phyloP scores from a whole-genome alignment of 2,113 vertebrate genomes.

The Phaethon lepturus region DNA sequence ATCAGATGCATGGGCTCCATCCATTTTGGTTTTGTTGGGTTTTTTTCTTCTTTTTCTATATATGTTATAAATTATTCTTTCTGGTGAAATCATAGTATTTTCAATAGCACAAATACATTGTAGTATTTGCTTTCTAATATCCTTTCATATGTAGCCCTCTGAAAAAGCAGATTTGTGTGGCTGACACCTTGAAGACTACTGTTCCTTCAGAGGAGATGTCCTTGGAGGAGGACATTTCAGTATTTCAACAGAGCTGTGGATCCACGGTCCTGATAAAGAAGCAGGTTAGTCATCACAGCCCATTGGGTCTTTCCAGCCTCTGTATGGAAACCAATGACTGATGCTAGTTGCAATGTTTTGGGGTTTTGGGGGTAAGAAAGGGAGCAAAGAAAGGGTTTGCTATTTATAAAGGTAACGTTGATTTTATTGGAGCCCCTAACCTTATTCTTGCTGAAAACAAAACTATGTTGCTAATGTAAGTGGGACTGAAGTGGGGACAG shows the following conservation, averaged over 20 bases:
- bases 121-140: background rate
- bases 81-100: background rate
- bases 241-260: background rate
- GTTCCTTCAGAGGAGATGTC: background rate
- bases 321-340: rapidly evolving
- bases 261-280: background rate
- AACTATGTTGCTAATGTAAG: background rate
- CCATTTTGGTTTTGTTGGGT: background rate
- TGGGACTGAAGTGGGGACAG: background rate
- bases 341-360: background rate
- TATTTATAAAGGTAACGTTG: background rate
- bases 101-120: background rate
- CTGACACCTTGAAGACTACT: background rate
- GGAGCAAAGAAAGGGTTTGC: background rate
- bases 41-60: background rate
- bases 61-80: background rate
- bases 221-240: background rate
- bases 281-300: background rate
- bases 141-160: background rate
- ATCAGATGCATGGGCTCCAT: background rate
- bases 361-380: rapidly evolving
- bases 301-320: background rate
- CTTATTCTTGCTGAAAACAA: background rate
- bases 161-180: background rate
- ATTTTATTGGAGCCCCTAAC: background rate